Conservation (phyloP, 2,797 vertebrate genomes). For the Botia almorhae region DNA sequence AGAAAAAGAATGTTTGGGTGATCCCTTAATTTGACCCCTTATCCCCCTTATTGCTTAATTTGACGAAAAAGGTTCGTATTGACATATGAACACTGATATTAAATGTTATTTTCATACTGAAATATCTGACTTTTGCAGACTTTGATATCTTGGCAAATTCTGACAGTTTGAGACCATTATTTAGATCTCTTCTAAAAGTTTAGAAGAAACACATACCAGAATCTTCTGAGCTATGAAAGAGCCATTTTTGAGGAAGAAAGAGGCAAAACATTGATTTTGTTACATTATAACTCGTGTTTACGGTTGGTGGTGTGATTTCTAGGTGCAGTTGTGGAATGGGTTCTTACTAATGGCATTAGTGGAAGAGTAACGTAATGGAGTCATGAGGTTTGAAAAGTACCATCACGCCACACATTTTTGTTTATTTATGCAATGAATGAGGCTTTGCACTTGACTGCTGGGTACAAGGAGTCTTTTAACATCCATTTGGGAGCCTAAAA, state of each 20-base stretch:
- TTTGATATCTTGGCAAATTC: too few relatives aligned
- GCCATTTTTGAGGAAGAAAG: background rate
- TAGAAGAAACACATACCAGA: too few relatives aligned
- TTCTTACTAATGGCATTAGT: background rate
- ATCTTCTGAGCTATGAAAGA: background rate
- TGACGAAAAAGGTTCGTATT: too few relatives aligned
- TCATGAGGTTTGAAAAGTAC: background rate
- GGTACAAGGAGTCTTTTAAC: constrained; percentile 18
- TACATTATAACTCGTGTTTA: background rate
- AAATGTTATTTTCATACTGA: too few relatives aligned
- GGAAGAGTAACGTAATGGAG: background rate
- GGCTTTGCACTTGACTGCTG: constrained; percentile 5
- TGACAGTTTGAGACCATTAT: too few relatives aligned
- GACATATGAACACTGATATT: too few relatives aligned
- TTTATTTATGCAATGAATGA: constrained; percentile 23
- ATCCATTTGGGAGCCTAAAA: background rate
- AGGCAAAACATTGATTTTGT: background rate
- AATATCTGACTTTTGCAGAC: too few relatives aligned
- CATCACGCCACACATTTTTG: background rate
- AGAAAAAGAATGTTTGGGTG: too few relatives aligned
- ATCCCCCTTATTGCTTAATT: too few relatives aligned
- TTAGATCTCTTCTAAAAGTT: too few relatives aligned
- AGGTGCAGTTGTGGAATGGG: background rate
- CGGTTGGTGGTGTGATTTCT: background rate
- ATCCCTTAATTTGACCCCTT: too few relatives aligned